Conservation (phyloP, 2,113 vertebrate genomes). For the Eleginops maclovinus region DNA sequence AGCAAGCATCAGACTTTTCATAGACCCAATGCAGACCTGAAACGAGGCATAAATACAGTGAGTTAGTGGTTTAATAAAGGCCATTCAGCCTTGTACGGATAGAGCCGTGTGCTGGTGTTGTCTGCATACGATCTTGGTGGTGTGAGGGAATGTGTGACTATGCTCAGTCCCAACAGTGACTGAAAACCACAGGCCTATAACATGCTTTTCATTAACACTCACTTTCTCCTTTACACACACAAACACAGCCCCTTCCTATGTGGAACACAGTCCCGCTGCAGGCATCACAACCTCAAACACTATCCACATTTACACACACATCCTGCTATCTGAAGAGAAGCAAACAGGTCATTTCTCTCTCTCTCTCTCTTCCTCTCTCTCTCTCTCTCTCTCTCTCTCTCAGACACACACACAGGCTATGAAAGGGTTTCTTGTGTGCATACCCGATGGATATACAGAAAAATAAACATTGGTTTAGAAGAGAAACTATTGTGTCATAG, state of each 20-base stretch:
- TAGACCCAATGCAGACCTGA: conserved; percentile 32
- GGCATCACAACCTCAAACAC: neutral
- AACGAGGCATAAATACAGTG: conserved; percentile 33
- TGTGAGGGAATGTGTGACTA: conserved; percentile 64
- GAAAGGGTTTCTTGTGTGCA: conserved; percentile 75
- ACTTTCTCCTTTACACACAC: conserved; percentile 45
- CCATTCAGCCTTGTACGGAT: conserved; percentile 55
- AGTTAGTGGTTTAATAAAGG: conserved; percentile 55
- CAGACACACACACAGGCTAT: conserved; percentile 34
- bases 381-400: neutral
- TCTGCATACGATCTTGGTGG: conserved; percentile 29
- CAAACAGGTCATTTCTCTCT: conserved; percentile 41
- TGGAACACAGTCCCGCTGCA: neutral
- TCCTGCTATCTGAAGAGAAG: conserved; percentile 50
- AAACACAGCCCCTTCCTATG: conserved; percentile 27
- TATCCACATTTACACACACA: conserved; percentile 39
- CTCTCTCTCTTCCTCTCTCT: too few relatives aligned
- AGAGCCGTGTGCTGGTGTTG: conserved; percentile 1
- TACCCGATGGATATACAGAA: conserved; percentile 58
- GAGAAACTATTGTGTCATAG: conserved; percentile 75
- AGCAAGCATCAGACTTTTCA: neutral
- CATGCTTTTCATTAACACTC: conserved; percentile 67
- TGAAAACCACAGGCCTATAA: conserved; percentile 55
- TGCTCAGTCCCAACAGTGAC: conserved; percentile 35
- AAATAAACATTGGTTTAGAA: conserved; percentile 75